Evolutionary conservation across 2,797 vertebrate genomes (phyloP).

Genomic region (Clarias pachynema): DNA sequence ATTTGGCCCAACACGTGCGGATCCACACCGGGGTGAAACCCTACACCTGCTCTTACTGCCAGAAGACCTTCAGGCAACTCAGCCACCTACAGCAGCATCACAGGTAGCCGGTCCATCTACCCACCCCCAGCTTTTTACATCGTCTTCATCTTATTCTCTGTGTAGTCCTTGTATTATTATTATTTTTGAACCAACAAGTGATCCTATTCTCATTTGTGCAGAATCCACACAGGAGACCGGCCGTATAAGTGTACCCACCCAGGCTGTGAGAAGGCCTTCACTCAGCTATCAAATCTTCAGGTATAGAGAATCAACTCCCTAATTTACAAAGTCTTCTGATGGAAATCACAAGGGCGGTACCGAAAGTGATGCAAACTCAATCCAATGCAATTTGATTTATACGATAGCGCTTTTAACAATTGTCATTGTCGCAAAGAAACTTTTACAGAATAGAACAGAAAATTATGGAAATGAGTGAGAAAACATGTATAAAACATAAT

Average conservation of each 20-base stretch:
- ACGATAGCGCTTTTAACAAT: no score
- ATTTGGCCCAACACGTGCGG: conserved; percentile 96
- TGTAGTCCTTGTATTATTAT: background rate
- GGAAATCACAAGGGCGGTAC: background rate
- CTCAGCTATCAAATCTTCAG: conserved; percentile 98
- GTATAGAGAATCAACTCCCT: conserved; percentile 65
- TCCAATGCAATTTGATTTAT: no score
- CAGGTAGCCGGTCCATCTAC: conserved; percentile 78
- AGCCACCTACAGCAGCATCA: conserved; percentile 99
- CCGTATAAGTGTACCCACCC: conserved; percentile 95
- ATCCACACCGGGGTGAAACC: conserved; percentile 99
- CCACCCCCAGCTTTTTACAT: conserved; percentile 9
- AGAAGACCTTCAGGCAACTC: conserved; percentile 98
- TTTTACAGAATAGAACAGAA: no score
- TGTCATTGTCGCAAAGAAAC: no score
- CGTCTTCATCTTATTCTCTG: no score
- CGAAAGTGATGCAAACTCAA: no score
- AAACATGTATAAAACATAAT: no score
- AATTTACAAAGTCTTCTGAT: background rate
- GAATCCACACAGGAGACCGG: conserved; percentile 98
- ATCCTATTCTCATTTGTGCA: conserved; percentile 58
- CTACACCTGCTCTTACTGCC: conserved; percentile 93
- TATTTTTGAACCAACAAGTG: background rate
- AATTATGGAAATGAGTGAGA: no score
- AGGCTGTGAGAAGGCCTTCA: conserved; percentile 98